Evolutionary conservation across 2,888 invertebrate species (phyloP), one percentile per base, ranked within the genome.

Genomic region (Drosophila nr. perissopoda): DNA sequence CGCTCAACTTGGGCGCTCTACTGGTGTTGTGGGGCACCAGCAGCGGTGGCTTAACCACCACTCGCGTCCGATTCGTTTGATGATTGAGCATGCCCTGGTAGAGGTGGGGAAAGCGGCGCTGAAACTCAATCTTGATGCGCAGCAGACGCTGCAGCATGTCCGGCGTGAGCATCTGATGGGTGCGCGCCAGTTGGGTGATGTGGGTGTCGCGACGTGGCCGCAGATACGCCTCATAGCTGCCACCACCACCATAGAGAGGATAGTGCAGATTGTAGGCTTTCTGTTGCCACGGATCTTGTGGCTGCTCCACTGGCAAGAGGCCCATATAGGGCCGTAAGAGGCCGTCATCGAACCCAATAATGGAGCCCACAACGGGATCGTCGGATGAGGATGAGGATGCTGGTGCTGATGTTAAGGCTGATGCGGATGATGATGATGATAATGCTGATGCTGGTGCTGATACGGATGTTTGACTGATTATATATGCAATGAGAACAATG

Each of bases 291-390:
- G 92, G 92, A 88, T 92, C 92, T 61, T 91, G 76, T 11, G 82
- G 75, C 31, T 78, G 83, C 5, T 70, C 77, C 25, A 89, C 53
- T 13, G 86, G 76, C 58, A 80, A 72, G 6, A 91, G 54, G 7
- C 92, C 92, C 92, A 92, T 91, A 61, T 90, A 92, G 3, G 92
- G 92, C 63, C 74, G 40, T 11, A 92, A 52, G 31, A 92, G 42
- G 18, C 71, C 51, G 0, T 83, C 87, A 42, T 57, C 63, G 31
- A 59, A 79, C 54, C 78, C 69, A 38, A 82, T 74, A 2, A 76
- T 5, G 13, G 89, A 75, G 48, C 90, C 79, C 51, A 86, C 76
- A 53, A 48, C 65, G 64, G 78, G 69, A 27, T 49, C 45, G 54
- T 57, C 64, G 51, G 59, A 33, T 34, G 64, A 25, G 7, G 58